phyloP scores from a whole-genome alignment of 2,797 vertebrate genomes.

The Manis pentadactyla region DNA sequence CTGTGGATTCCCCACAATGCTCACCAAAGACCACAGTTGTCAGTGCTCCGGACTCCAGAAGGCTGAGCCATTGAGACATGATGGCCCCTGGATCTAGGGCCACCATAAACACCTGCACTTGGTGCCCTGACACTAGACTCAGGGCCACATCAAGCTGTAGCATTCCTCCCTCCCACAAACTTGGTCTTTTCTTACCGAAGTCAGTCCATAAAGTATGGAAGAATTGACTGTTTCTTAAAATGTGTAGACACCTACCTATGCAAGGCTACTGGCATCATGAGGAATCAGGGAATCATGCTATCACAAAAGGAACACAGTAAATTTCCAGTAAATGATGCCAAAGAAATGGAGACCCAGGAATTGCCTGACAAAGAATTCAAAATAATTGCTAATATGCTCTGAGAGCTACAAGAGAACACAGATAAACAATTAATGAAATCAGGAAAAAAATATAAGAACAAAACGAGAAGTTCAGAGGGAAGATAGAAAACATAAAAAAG shows the following conservation, averaged over 20 bases:
- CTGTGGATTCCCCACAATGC: neutral
- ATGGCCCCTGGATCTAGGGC: neutral
- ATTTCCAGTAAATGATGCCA: neutral
- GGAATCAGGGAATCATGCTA: neutral
- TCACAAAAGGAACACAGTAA: neutral
- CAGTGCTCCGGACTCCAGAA: neutral
- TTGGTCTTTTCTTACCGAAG: neutral
- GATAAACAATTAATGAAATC: neutral
- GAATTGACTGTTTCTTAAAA: neutral
- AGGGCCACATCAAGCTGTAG: neutral
- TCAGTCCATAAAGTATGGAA: neutral
- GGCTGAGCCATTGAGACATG: neutral
- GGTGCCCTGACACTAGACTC: neutral
- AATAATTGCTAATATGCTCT: neutral
- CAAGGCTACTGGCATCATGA: neutral
- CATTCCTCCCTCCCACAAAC: neutral
- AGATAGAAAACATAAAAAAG: neutral
- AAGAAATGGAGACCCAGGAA: neutral
- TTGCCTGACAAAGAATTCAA: neutral
- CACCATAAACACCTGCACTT: neutral
- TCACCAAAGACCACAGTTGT: neutral
- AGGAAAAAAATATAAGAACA: neutral
- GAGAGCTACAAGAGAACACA: neutral
- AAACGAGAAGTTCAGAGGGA: neutral
- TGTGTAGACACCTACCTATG: neutral